Evolutionary conservation across 92 coral and sea anemone species (phyloP).

Genomic region (Hydrozoanthus gracilis): DNA sequence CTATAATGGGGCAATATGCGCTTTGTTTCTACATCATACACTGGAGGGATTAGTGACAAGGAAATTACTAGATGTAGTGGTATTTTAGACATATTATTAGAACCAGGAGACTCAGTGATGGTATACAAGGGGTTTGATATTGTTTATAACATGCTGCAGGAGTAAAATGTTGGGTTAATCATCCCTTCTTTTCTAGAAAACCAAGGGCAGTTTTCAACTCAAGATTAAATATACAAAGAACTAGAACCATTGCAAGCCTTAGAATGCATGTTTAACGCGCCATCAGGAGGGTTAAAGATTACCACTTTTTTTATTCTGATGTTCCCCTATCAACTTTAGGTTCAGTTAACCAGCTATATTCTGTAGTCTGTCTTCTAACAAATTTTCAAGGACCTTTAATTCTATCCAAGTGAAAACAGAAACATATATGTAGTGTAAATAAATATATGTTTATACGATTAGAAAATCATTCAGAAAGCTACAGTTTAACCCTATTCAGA

Average conservation of each 20-base stretch:
- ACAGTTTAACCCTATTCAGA: neutral
- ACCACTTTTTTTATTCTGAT: constrained; percentile 55
- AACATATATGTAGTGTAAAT: too few species aligned
- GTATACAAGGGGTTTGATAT: constrained; percentile 64
- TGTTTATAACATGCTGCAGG: constrained; percentile 36
- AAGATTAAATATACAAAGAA: constrained; percentile 48
- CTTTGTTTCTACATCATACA: constrained; percentile 56
- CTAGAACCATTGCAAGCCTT: constrained; percentile 54
- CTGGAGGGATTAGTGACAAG: constrained; percentile 54
- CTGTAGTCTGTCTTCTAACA: constrained; percentile 58
- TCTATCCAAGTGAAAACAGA: neutral
- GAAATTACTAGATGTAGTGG: constrained; percentile 73
- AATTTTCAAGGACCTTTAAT: constrained; percentile 65
- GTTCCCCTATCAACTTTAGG: constrained; percentile 41
- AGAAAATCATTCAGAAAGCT: constrained; percentile 2
- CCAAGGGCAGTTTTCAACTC: constrained; percentile 50
- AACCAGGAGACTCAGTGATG: constrained; percentile 56
- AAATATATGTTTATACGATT: neutral
- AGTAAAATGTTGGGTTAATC: constrained; percentile 46
- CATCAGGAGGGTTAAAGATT: constrained; percentile 62
- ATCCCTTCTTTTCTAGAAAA: constrained; percentile 60
- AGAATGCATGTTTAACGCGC: constrained; percentile 71
- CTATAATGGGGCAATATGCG: constrained; percentile 57
- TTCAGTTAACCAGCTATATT: constrained; percentile 55
- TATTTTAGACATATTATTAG: constrained; percentile 55